Percentiles rank a stretch among this genome's conserved stretches.
phyloP scores from a whole-genome alignment of 2,888 invertebrate species.

The Archaeoteleia sp. region DNA sequence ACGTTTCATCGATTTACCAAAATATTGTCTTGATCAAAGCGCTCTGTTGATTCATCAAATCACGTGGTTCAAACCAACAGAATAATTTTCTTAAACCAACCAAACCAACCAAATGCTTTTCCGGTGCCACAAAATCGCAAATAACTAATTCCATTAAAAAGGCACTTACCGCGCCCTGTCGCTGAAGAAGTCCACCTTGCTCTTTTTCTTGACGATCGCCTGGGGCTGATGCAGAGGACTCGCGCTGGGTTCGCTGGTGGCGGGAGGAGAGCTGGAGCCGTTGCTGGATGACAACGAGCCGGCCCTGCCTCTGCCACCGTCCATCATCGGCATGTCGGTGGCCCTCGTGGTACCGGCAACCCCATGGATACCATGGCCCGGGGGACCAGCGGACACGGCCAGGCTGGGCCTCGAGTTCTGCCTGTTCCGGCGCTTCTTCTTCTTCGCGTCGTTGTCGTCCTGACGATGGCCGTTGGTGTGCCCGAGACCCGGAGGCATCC shows the following conservation, averaged over 20 bases:
- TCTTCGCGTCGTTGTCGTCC: slow-evolving; percentile 78
- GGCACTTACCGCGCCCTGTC: slow-evolving; percentile 89
- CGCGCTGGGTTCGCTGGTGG: slow-evolving; percentile 84
- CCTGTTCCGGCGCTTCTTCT: slow-evolving; percentile 82
- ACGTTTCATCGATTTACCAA: too few species aligned
- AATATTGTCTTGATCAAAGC: too few species aligned
- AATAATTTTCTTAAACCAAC: too few species aligned
- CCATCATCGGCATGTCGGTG: slow-evolving; percentile 68
- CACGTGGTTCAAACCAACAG: too few species aligned
- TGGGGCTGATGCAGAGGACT: slow-evolving; percentile 82
- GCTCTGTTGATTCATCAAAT: too few species aligned
- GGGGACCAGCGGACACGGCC: slow-evolving; percentile 74
- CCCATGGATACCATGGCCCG: slow-evolving; percentile 37
- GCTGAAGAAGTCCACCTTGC: slow-evolving; percentile 85
- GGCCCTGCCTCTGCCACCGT: slow-evolving; percentile 79
- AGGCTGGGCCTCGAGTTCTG: slow-evolving; percentile 80
- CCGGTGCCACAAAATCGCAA: not conserved
- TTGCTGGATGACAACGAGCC: slow-evolving; percentile 86
- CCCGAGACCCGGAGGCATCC: slow-evolving; percentile 84
- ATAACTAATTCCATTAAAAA: not conserved
- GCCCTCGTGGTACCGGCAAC: slow-evolving; percentile 47
- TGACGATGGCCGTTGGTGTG: slow-evolving; percentile 73
- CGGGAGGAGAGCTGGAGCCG: slow-evolving; percentile 88
- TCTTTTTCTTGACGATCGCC: slow-evolving; percentile 81
- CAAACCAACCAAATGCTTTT: too few species aligned